Base-by-base conservation (phyloP, 1,140 invertebrate species). In the Halyomorpha halys region DNA sequence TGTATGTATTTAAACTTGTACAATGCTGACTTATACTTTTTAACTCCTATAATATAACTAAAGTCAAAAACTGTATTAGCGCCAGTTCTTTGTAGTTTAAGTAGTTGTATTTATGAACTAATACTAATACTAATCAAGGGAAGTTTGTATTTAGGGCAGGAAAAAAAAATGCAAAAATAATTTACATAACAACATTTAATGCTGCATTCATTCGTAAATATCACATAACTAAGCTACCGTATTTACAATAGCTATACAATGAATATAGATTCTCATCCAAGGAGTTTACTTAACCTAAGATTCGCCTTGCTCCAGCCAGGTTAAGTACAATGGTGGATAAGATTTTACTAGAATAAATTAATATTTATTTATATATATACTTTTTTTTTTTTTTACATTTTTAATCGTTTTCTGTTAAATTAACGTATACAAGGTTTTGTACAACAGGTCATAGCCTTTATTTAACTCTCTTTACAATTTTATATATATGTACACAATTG, bases 151-250 rank as follows among this genome's bases (percentile, higher is more conserved):
- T 30, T 4, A 39, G 11, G 34, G 13, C 11, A 39, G 34, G 11
- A 39, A 39, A 39, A 39, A 39, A 39, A 30, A 30, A 39, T 11
- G 6, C 34, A 39, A 59, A 59, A n/a, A 23, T n/a, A 25, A 25
- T 19, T 21, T 64, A 64, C 34, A 59, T 59, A 59, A 64, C 63
- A 64, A 64, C 63, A 64, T 64, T 64, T 64, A 64, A 64, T 64
- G 63, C 63, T 64, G 63, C 39, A 59, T 64, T 21, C 47, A 63
- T 63, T 44, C 27, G 19, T 59, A 25, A 30, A 44, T 60, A 60
- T 59, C 54, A 59, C 54, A 39, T 39, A 54, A 59, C 63, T 64
- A 64, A 59, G 27, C 63, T 64, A 64, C 53, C 19, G 18, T 64
- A 64, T 64, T 16, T 59, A 64, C 63, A 64, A 49, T 63, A 39